Evolutionary conservation across 2,888 invertebrate genomes (phyloP), one percentile per base, ranked within the genome.

Genomic region (Diplazon laetatorius): DNA sequence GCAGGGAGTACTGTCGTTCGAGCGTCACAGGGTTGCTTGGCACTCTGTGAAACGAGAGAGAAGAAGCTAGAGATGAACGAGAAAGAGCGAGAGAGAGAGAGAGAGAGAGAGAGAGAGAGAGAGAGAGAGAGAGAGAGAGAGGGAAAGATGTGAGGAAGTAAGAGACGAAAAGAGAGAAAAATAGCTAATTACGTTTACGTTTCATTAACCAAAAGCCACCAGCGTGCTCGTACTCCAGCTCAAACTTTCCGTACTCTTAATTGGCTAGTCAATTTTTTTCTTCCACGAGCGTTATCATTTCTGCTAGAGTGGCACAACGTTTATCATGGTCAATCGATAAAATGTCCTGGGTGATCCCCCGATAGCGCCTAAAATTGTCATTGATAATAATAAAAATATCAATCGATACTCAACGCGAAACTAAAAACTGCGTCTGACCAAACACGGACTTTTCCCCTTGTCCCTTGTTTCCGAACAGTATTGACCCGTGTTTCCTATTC

Each of bases 161-260:
- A 5, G 6, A 30, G 30, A 5, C n/a, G n/a, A n/a, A 30, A 22
- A 60, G 46, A 50, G 37, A 74, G 69, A 70, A 60, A 65, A 70
- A 50, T 52, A 52, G 70, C 60, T 78, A 78, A 78, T 78, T 74
- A 66, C 78, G 75, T 78, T 74, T 78, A 75, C 78, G 55, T 78
- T 78, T 75, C 70, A 78, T 78, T 78, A 78, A 70, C 66, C 44
- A 50, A 63, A 25, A 39, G 50, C 52, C 66, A 48, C 42, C 44
- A 39, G 39, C 63, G 65, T 65, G 20, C 50, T 30, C 59, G 65
- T 46, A 37, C 76, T 66, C 48, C 42, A 55, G 46, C 72, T 72
- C 69, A 6, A 74, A 73, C 73, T 69, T 70, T 59, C 59, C 62
- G 52, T 50, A 70, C 73, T 78, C 70, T 60, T 70, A 76, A 76